A percentile compares a stretch with the other conserved stretches of the same genome.
These are phyloP conservation scores for Chironomus tentans DNA, from an alignment of 2,888 invertebrate genomes.

Conservation along the genomic window DNA sequence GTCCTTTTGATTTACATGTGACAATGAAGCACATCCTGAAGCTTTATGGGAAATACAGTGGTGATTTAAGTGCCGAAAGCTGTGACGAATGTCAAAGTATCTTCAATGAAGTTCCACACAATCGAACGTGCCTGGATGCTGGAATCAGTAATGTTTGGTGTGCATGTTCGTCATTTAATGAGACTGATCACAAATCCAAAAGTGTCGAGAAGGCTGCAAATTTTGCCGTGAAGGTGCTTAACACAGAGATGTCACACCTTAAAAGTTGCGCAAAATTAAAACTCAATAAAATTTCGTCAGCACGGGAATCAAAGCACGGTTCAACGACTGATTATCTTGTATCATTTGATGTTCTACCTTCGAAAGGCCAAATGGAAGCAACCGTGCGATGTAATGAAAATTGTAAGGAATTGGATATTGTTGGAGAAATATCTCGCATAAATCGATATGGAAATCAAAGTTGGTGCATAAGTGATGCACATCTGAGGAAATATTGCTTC, in stretches of 20 bases:
- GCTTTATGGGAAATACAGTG: constrained; percentile 42
- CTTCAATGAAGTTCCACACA: constrained; percentile 48
- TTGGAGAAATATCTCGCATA: neutral
- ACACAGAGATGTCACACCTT: neutral
- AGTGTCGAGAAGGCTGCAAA: neutral
- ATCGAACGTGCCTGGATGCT: constrained; percentile 59
- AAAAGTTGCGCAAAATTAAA: constrained; percentile 1
- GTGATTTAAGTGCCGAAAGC: constrained; percentile 40
- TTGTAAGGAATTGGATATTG: neutral
- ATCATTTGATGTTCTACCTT: neutral
- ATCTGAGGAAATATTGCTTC: constrained; percentile 12
- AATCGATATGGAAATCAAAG: constrained; percentile 17
- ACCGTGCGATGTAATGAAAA: neutral
- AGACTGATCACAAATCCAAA: neutral
- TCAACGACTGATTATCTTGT: neutral
- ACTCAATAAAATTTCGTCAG: neutral
- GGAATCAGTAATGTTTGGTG: constrained; percentile 67
- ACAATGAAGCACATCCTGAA: constrained; percentile 56
- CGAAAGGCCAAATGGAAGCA: constrained; percentile 5
- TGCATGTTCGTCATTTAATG: constrained; percentile 53
- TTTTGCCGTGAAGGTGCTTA: neutral
- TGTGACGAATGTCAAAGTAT: constrained; percentile 59
- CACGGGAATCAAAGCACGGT: neutral
- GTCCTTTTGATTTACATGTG: constrained; percentile 66
- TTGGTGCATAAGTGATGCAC: constrained; percentile 10